A percentile compares a stretch with the other conserved stretches of the same genome.
phyloP scores from a whole-genome alignment of 2,797 vertebrate genomes.

The Anomalospiza imberbis region DNA sequence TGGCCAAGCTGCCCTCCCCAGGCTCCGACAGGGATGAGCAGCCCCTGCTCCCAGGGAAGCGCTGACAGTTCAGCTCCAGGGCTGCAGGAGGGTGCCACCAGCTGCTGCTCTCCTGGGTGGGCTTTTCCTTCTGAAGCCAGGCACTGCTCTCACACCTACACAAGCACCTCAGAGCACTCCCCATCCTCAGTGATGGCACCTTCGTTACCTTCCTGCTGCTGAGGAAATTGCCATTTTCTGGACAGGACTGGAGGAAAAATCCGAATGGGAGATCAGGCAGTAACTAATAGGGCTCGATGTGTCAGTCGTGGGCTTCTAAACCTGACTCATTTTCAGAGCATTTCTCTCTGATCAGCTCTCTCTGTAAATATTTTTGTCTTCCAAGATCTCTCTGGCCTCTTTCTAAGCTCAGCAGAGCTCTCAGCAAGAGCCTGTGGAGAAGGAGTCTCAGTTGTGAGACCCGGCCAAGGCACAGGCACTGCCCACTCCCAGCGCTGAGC shows the following conservation, averaged over 20 bases:
- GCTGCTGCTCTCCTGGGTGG: neutral
- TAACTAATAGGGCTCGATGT: neutral
- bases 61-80: neutral
- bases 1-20: neutral
- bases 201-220: neutral
- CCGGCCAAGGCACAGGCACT: neutral
- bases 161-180: neutral
- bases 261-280: neutral
- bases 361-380: neutral
- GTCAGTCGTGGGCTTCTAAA: neutral
- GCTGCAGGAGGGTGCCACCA: neutral
- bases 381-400: neutral
- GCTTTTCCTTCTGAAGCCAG: neutral
- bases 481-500: neutral
- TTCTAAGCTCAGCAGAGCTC: neutral
- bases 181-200: neutral
- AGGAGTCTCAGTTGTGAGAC: neutral
- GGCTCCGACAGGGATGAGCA: fast-evolving
- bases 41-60: neutral
- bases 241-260: neutral
- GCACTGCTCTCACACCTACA: neutral
- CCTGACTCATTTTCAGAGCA: neutral
- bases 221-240: neutral
- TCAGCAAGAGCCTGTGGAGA: neutral
- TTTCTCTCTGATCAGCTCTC: neutral